Percentiles rank a stretch among this genome's conserved stretches.
These are phyloP conservation scores for Scaptomyza flava DNA, from an alignment of 2,888 invertebrate genomes.

Conservation along the genomic window DNA sequence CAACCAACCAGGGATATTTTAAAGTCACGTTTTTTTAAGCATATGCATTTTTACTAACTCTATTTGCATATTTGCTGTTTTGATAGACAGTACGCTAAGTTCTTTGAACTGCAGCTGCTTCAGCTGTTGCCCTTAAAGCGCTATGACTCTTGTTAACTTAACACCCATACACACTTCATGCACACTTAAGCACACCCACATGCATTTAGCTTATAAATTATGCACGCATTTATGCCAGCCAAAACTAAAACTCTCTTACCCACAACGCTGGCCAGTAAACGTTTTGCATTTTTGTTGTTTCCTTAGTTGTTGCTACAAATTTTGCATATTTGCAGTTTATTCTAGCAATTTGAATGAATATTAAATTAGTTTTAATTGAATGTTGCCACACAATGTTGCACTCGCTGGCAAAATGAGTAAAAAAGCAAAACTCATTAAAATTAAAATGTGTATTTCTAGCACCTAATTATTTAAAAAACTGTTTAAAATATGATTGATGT, in stretches of 20 bases:
- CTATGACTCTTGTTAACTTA: slow-evolving; percentile 46
- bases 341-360: slow-evolving; percentile 68
- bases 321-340: slow-evolving; percentile 71
- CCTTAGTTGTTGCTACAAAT: slow-evolving; percentile 14
- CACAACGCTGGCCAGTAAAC: background rate
- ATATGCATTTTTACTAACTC: slow-evolving; percentile 21
- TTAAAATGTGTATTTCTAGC: slow-evolving; percentile 2
- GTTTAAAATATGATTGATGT: background rate
- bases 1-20: too few species aligned
- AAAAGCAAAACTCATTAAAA: slow-evolving; percentile 56
- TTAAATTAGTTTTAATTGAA: slow-evolving; percentile 68
- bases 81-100: slow-evolving; percentile 19
- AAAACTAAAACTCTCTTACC: slow-evolving; percentile 18
- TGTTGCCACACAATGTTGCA: slow-evolving; percentile 29
- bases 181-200: slow-evolving; percentile 8
- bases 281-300: background rate
- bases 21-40: background rate
- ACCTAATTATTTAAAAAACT: background rate
- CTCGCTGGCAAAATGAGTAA: background rate
- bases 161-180: slow-evolving; percentile 5
- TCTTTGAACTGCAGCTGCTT: slow-evolving; percentile 36
- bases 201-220: slow-evolving; percentile 59
- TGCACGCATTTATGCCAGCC: slow-evolving; percentile 46
- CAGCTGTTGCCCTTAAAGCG: slow-evolving; percentile 47
- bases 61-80: slow-evolving; percentile 42